Evolutionary conservation across 2,797 vertebrate species (phyloP).

Genomic region (Spinibarbus caldwelli): DNA sequence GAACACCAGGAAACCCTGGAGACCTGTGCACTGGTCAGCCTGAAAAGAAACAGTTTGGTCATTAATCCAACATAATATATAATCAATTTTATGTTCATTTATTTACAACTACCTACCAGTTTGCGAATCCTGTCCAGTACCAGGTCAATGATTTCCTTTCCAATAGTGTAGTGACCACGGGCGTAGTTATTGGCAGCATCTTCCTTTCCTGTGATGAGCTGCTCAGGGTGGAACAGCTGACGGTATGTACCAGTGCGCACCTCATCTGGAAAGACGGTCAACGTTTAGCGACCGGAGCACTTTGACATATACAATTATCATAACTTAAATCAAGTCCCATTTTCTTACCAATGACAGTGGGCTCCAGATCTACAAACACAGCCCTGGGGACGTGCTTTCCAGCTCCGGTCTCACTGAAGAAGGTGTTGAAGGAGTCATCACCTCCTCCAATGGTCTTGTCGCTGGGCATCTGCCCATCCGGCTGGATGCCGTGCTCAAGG

Average conservation of each 20-base stretch:
- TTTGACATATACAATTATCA: background rate
- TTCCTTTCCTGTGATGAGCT: constrained; percentile 69
- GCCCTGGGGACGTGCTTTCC: constrained; percentile 37
- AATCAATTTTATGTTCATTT: background rate
- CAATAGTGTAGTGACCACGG: constrained; percentile 76
- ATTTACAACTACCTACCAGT: constrained; percentile 63
- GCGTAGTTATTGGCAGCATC: constrained; percentile 78
- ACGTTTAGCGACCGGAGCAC: background rate
- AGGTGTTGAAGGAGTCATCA: constrained; percentile 76
- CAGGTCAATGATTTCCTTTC: constrained; percentile 74
- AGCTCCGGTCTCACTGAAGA: constrained; percentile 77
- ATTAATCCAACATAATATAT: background rate
- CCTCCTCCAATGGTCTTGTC: constrained; percentile 72
- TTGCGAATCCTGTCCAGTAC: constrained; percentile 75
- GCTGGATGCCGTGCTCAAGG: constrained; percentile 73
- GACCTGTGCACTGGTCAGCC: constrained; percentile 78
- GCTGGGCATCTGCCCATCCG: constrained; percentile 73
- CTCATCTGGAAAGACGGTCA: constrained; percentile 59
- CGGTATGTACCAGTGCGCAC: constrained; percentile 72
- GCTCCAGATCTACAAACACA: constrained; percentile 75
- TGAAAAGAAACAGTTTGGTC: constrained; percentile 39
- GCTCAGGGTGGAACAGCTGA: constrained; percentile 68
- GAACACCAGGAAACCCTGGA: constrained; percentile 75
- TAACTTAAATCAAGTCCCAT: background rate
- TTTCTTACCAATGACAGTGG: constrained; percentile 66